Evolutionary conservation across 1,140 invertebrate species (phyloP).

Genomic region (Hylaeus volcanicus): DNA sequence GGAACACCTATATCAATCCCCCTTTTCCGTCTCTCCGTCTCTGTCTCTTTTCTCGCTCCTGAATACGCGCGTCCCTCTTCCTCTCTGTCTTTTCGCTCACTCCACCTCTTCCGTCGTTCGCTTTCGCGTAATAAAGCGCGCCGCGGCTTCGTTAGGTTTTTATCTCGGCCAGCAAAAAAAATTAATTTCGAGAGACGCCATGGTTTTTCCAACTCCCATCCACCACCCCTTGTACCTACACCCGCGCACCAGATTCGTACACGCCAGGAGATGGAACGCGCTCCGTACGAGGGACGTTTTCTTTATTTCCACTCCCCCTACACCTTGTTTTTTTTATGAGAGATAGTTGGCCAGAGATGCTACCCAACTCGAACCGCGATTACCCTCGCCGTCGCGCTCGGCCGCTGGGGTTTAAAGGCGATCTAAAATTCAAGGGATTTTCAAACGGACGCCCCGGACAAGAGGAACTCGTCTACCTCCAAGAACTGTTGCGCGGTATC

Average conservation of each 20-base stretch:
- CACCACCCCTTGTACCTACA: not conserved
- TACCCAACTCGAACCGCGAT: conserved; percentile 11
- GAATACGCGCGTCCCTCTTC: conserved; percentile 41
- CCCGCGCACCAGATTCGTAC: not conserved
- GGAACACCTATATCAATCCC: conserved; percentile 59
- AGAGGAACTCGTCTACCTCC: too few relatives aligned
- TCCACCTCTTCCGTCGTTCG: conserved; percentile 64
- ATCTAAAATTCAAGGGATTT: conserved; percentile 11
- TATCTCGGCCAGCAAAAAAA: conserved; percentile 65
- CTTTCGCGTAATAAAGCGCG: conserved; percentile 71
- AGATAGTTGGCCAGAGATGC: not conserved
- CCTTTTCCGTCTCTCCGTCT: conserved; percentile 38
- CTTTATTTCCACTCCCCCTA: conserved; percentile 8
- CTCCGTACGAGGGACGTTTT: conserved; percentile 6
- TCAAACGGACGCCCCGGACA: too few relatives aligned
- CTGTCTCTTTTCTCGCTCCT: conserved; percentile 49
- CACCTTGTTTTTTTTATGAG: not conserved
- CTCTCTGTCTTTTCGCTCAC: conserved; percentile 44
- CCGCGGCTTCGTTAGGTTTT: conserved; percentile 74
- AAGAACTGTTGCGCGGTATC: too few relatives aligned
- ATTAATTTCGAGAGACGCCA: conserved; percentile 72
- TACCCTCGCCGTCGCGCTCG: not conserved
- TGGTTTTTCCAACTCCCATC: conserved; percentile 52
- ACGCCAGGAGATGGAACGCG: conserved; percentile 4
- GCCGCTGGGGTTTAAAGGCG: not conserved